phyloP scores from a whole-genome alignment of 2,113 vertebrate genomes.

The Catharus bicknelli region DNA sequence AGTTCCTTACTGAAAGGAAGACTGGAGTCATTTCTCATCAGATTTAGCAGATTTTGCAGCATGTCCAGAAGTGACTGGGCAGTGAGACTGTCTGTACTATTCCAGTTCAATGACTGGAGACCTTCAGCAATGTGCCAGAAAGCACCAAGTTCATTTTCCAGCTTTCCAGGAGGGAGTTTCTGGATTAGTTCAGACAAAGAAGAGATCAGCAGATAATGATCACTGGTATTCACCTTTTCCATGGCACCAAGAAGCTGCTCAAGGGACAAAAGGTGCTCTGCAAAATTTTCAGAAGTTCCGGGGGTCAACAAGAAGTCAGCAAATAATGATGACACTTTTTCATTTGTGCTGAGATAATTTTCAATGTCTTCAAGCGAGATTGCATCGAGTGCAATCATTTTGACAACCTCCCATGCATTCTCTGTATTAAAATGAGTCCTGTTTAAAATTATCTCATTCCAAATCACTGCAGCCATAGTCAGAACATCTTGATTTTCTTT shows the following conservation, averaged over 20 bases:
- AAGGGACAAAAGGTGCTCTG: slow-evolving; percentile 4
- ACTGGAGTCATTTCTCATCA: not conserved
- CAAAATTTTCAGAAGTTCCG: slow-evolving; percentile 1
- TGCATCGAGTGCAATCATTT: slow-evolving; percentile 13
- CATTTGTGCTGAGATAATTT: slow-evolving; percentile 9
- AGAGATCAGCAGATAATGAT: slow-evolving; percentile 26
- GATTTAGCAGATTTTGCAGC: slow-evolving; percentile 7
- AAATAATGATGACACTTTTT: slow-evolving; percentile 37
- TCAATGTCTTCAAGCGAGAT: not conserved
- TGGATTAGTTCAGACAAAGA: slow-evolving; percentile 12
- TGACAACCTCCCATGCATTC: slow-evolving; percentile 42
- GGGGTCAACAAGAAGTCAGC: slow-evolving; percentile 16
- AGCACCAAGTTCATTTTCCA: not conserved
- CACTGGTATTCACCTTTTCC: slow-evolving; percentile 6
- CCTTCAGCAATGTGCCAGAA: slow-evolving; percentile 32
- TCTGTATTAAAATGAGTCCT: slow-evolving; percentile 21
- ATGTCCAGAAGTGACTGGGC: not conserved
- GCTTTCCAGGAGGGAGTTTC: not conserved
- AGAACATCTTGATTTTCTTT: slow-evolving; percentile 20
- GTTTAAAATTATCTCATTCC: slow-evolving; percentile 33
- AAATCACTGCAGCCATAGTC: slow-evolving; percentile 33
- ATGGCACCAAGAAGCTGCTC: slow-evolving; percentile 8
- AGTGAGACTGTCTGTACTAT: not conserved
- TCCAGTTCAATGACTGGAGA: slow-evolving; percentile 18
- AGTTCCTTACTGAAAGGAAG: slow-evolving; percentile 17